A percentile compares a stretch with the other conserved stretches of the same genome.
These are phyloP conservation scores for Hypothenemus hampei DNA, from an alignment of 1,140 invertebrate genomes.

Conservation along the genomic window DNA sequence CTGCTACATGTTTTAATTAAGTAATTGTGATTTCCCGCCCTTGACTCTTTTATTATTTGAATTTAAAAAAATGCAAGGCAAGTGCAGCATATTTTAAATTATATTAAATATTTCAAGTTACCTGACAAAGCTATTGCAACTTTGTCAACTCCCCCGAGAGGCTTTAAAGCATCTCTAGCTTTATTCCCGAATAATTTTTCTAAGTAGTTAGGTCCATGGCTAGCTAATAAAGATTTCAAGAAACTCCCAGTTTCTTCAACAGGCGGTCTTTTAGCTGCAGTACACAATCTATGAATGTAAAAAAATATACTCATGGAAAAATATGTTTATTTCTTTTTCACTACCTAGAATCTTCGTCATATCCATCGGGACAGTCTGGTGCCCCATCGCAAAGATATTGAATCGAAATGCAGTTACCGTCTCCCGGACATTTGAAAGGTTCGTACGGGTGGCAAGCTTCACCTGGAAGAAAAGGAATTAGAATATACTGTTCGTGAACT, in stretches of 20 bases:
- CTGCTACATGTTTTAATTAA: too few relatives aligned
- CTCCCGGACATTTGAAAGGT: constrained; percentile 92
- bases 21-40: too few relatives aligned
- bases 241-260: constrained; percentile 95
- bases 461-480: constrained; percentile 41
- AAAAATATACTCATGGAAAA: not conserved
- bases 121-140: constrained; percentile 92
- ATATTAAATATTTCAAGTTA: too few relatives aligned
- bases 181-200: constrained; percentile 93
- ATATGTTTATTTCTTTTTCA: not conserved
- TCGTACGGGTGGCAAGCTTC: constrained; percentile 81
- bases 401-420: constrained; percentile 88
- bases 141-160: constrained; percentile 87
- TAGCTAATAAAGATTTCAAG: constrained; percentile 84
- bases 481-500: too few relatives aligned
- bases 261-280: constrained; percentile 92
- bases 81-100: too few relatives aligned
- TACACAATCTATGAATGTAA: constrained; percentile 61
- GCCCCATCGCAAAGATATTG: constrained; percentile 92
- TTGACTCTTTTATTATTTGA: too few relatives aligned
- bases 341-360: constrained; percentile 73
- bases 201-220: constrained; percentile 92
- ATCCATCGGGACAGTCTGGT: constrained; percentile 89
- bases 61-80: too few relatives aligned
- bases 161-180: constrained; percentile 82